phyloP scores from a whole-genome alignment of 2,113 vertebrate species.

The Entelurus aequoreus region DNA sequence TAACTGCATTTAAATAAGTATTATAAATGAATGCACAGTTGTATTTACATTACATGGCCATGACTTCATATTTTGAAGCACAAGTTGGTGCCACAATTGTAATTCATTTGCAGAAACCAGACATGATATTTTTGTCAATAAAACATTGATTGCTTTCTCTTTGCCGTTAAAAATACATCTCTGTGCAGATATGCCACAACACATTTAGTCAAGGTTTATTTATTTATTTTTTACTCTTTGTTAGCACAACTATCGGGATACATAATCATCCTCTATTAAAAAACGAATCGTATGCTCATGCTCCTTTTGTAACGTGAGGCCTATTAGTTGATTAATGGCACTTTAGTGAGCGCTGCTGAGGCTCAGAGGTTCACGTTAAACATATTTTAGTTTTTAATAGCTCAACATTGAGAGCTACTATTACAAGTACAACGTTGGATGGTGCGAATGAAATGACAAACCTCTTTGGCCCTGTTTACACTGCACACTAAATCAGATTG shows the following conservation, averaged over 20 bases:
- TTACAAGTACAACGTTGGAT: no score
- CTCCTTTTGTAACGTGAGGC: background rate
- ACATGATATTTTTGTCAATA: background rate
- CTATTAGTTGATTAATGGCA: background rate
- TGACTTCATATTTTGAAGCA: no score
- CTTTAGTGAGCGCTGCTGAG: background rate
- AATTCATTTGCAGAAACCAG: background rate
- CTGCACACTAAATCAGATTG: no score
- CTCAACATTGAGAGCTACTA: background rate
- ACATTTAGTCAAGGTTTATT: background rate
- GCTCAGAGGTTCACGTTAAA: background rate
- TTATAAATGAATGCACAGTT: no score
- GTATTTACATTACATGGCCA: no score
- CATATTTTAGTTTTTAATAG: background rate
- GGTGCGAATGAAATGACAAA: no score
- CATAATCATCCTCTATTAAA: constrained; percentile 5
- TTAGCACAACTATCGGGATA: background rate
- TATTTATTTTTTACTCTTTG: background rate
- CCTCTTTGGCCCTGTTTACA: no score
- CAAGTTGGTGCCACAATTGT: no score
- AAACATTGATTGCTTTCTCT: background rate
- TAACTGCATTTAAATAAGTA: no score
- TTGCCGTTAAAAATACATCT: background rate
- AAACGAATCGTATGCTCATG: background rate
- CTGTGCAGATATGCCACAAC: background rate